A percentile compares a stretch with the other conserved stretches of the same genome.
Conservation (phyloP, 2,113 vertebrate genomes). For the Sander vitreus region DNA sequence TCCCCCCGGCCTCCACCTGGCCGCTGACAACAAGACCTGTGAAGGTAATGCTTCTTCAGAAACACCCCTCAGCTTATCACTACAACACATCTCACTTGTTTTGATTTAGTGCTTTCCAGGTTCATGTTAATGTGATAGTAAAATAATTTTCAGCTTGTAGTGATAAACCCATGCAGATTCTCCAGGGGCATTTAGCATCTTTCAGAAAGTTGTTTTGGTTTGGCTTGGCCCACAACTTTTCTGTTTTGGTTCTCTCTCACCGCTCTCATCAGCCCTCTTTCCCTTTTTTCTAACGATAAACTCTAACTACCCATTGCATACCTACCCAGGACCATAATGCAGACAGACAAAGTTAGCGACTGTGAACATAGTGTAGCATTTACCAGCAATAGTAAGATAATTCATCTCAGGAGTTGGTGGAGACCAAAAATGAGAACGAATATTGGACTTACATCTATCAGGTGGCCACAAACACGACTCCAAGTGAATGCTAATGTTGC, state of each 20-base stretch:
- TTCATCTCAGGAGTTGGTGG: not conserved
- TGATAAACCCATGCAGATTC: not conserved
- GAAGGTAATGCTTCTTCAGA: constrained; percentile 71
- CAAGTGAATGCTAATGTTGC: too few relatives aligned
- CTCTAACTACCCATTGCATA: not conserved
- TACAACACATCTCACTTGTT: not conserved
- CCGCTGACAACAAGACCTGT: constrained; percentile 78
- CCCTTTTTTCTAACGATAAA: not conserved
- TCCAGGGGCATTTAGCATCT: not conserved
- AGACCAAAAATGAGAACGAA: not conserved
- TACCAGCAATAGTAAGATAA: not conserved
- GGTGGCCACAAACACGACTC: too few relatives aligned
- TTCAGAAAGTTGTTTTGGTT: not conserved
- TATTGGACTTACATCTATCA: not conserved
- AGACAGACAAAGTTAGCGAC: not conserved
- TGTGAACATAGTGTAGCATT: not conserved
- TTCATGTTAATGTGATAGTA: not conserved
- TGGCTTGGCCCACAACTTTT: not conserved
- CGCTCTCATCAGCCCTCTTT: not conserved
- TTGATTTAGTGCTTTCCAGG: not conserved
- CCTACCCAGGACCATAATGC: too few relatives aligned
- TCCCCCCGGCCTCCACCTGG: constrained; percentile 78
- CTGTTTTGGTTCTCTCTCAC: not conserved
- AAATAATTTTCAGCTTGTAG: not conserved
- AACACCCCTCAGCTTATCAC: constrained; percentile 17